Percentiles rank a stretch among this genome's conserved stretches.
These are phyloP conservation scores for Tiliacea citrago DNA, from an alignment of 2,888 invertebrate species.

Conservation along the genomic window DNA sequence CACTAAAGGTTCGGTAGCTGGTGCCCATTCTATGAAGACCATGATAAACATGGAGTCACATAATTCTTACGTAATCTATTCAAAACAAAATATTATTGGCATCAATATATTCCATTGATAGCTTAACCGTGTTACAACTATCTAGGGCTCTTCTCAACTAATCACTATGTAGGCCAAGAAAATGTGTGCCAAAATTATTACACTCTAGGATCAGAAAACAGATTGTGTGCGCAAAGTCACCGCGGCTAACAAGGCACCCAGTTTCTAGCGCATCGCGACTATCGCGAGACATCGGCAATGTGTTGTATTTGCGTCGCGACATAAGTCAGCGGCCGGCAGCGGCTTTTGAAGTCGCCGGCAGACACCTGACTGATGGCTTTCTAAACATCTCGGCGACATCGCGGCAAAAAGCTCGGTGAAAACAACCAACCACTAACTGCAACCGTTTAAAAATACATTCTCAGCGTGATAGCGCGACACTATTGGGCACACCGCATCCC, in stretches of 20 bases:
- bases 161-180: constrained; percentile 14
- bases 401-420: constrained; percentile 87
- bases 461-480: constrained; percentile 71
- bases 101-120: not conserved
- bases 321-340: constrained; percentile 73
- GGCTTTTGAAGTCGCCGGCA: constrained; percentile 83
- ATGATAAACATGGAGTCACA: not conserved
- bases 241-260: constrained; percentile 59
- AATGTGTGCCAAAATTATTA: constrained; percentile 25
- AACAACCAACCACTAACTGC: constrained; percentile 84
- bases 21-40: not conserved
- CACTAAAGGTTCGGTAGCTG: not conserved
- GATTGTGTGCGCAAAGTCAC: constrained; percentile 64
- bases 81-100: not conserved
- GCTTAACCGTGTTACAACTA: constrained; percentile 20
- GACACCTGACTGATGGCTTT: constrained; percentile 89
- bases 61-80: constrained; percentile 14
- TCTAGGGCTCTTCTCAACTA: constrained; percentile 12
- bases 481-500: constrained; percentile 69
- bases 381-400: constrained; percentile 84
- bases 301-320: constrained; percentile 74
- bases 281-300: constrained; percentile 48
- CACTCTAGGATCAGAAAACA: constrained; percentile 24
- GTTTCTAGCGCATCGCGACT: constrained; percentile 57
- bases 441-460: constrained; percentile 84